These are phyloP conservation scores for Sminthurinus aureus DNA, from an alignment of 2,888 invertebrate species.

Conservation along the genomic window DNA sequence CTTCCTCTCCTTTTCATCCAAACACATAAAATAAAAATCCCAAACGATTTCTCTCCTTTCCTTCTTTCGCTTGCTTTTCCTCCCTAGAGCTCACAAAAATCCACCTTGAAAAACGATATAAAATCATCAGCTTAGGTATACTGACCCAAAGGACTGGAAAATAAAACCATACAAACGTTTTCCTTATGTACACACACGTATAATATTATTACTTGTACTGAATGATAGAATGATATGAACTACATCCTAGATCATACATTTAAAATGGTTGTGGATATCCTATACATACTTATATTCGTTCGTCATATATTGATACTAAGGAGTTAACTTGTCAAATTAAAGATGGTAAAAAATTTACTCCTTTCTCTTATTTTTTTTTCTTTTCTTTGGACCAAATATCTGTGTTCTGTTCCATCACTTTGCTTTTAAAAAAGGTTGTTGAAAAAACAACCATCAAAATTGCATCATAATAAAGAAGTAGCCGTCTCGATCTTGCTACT, in stretches of 20 bases:
- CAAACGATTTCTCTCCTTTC: background rate
- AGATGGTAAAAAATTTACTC: background rate
- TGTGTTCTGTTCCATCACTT: background rate
- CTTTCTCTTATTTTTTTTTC: background rate
- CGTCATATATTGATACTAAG: background rate
- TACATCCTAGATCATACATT: too few relatives aligned
- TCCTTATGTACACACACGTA: too few relatives aligned
- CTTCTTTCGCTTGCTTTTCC: background rate
- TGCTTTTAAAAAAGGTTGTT: background rate
- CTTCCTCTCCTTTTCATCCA: too few relatives aligned
- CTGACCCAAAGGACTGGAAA: too few relatives aligned
- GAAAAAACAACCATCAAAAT: constrained; percentile 6
- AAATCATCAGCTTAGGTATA: too few relatives aligned
- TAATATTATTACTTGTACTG: too few relatives aligned
- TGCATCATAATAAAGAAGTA: background rate
- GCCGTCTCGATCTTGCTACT: too few relatives aligned
- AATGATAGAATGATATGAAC: too few relatives aligned
- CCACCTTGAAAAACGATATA: background rate
- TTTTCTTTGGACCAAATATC: background rate
- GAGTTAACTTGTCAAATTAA: background rate
- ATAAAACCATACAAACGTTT: too few relatives aligned
- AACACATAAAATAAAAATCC: background rate
- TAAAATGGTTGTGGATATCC: too few relatives aligned
- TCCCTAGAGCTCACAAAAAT: background rate
- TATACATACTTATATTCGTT: background rate